phyloP scores from a whole-genome alignment of 2,113 vertebrate genomes.

The Trochalopteron elliotii region DNA sequence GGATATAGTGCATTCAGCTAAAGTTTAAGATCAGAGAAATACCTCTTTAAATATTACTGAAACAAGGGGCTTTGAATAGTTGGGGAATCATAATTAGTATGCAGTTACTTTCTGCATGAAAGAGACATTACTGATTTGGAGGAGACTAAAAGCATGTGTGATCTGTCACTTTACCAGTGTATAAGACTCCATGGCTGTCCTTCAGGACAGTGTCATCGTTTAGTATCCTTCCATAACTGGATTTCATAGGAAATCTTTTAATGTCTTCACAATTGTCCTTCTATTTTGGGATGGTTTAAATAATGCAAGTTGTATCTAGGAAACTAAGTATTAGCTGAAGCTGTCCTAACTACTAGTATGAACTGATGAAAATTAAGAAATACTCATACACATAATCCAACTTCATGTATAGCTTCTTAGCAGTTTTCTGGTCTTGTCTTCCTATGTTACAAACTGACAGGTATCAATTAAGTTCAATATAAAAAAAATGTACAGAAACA shows the following conservation, averaged over 20 bases:
- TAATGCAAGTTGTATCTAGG: rapidly evolving
- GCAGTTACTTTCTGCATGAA: neutral
- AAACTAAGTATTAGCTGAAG: neutral
- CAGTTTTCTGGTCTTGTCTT: neutral
- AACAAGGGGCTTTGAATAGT: neutral
- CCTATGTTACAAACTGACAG: neutral
- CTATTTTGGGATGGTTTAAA: neutral
- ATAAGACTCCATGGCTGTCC: neutral
- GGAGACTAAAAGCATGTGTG: neutral
- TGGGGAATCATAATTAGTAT: neutral
- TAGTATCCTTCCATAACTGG: neutral
- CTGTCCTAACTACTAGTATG: neutral
- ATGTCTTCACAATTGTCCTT: neutral
- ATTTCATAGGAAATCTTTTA: neutral
- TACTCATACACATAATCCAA: neutral
- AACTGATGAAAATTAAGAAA: neutral
- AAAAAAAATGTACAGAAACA: neutral
- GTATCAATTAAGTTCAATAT: neutral
- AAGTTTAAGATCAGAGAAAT: neutral
- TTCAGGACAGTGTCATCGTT: neutral
- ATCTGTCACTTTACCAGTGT: neutral
- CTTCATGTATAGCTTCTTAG: neutral
- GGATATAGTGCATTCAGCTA: neutral
- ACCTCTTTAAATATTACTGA: neutral
- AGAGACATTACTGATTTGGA: neutral